Conservation (phyloP, 2,113 vertebrate genomes). For the Sinocyclocheilus grahami region DNA sequence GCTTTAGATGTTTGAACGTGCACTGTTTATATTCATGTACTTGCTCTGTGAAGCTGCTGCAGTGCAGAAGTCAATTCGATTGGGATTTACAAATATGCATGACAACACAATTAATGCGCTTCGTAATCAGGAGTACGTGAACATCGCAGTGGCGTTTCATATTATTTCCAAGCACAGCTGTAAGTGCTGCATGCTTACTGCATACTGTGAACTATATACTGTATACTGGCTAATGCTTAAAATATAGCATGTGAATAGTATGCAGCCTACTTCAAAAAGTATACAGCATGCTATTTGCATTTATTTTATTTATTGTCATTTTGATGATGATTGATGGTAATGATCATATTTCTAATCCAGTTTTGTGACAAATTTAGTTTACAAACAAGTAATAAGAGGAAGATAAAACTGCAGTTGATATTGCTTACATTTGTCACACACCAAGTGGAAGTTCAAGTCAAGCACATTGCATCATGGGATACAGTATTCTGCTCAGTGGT, state of each 20-base stretch:
- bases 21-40: constrained; percentile 17
- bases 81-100: constrained; percentile 32
- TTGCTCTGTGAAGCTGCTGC: not conserved
- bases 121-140: not conserved
- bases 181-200: not conserved
- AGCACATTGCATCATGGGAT: not conserved
- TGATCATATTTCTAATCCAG: not conserved
- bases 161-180: not conserved
- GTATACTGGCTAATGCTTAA: not conserved
- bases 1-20: not conserved
- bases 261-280: too few relatives aligned
- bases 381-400: not conserved
- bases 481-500: not conserved
- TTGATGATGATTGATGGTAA: too few relatives aligned
- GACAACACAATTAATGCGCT: constrained; percentile 23
- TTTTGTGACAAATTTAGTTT: not conserved
- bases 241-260: not conserved
- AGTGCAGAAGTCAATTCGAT: not conserved
- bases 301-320: too few relatives aligned
- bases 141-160: not conserved
- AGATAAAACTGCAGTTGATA: not conserved
- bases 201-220: not conserved
- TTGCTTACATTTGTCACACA: not conserved
- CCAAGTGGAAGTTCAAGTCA: not conserved
- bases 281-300: too few relatives aligned